These are phyloP conservation scores for Struthidea cinerea DNA, from an alignment of 2,113 vertebrate species.

Conservation along the genomic window DNA sequence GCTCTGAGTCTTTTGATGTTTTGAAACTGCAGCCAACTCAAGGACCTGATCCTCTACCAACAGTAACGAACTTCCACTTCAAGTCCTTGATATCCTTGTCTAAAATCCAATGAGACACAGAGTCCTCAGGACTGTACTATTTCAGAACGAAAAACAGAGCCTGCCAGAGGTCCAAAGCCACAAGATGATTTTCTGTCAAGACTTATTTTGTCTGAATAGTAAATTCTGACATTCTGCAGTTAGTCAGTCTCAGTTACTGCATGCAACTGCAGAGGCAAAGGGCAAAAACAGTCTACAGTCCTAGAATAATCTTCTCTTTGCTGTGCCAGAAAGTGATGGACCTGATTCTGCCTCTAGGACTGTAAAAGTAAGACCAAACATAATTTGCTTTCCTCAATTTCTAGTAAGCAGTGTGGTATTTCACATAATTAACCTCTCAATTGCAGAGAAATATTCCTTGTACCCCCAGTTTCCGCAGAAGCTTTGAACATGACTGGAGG, in stretches of 20 bases:
- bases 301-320: background rate
- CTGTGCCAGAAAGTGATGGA: background rate
- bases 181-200: background rate
- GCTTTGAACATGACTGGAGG: background rate
- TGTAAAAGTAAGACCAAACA: background rate
- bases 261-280: background rate
- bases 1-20: background rate
- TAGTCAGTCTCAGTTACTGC: background rate
- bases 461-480: accelerated
- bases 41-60: background rate
- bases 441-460: background rate
- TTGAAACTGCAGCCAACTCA: background rate
- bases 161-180: background rate
- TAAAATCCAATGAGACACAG: background rate
- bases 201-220: background rate
- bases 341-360: background rate
- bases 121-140: background rate
- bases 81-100: background rate
- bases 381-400: background rate
- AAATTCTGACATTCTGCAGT: background rate
- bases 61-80: background rate
- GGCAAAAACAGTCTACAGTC: background rate
- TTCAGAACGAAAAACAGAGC: background rate
- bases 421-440: background rate
- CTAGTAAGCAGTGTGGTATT: background rate